A percentile compares a stretch with the other conserved stretches of the same genome.
Evolutionary conservation across 1,140 invertebrate genomes (phyloP).

Genomic region (Arctopsyche grandis): DNA sequence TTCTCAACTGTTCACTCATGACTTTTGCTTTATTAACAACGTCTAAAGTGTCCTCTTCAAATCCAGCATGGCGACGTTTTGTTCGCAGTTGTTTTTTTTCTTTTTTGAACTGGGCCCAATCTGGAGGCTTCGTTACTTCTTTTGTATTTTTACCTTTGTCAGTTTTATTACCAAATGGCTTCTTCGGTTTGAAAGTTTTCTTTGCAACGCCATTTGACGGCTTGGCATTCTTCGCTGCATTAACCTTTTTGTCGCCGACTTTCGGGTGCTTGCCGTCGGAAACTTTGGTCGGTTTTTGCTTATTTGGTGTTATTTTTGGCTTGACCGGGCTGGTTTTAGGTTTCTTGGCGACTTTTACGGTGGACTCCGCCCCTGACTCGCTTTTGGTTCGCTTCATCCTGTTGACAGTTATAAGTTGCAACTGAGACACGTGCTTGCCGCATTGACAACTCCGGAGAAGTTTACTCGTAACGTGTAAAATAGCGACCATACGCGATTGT

Average conservation of each 20-base stretch:
- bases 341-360: background rate
- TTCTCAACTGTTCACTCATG: slow-evolving; percentile 81
- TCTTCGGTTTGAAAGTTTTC: background rate
- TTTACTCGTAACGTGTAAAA: too few relatives aligned
- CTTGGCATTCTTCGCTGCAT: background rate
- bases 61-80: slow-evolving; percentile 64
- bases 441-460: too few relatives aligned
- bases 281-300: background rate
- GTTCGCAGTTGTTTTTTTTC: slow-evolving; percentile 75
- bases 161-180: background rate
- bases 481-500: too few relatives aligned
- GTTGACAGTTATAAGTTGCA: background rate
- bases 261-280: background rate
- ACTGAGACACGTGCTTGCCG: background rate
- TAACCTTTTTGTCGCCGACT: background rate
- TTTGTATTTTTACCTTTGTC: slow-evolving; percentile 9
- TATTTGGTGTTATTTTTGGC: background rate
- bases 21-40: slow-evolving; percentile 78
- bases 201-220: background rate
- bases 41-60: slow-evolving; percentile 71
- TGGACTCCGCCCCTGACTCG: background rate
- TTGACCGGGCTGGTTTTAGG: too few relatives aligned
- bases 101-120: slow-evolving; percentile 80
- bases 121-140: slow-evolving; percentile 58
- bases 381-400: background rate